These are phyloP conservation scores for Esperia sulphurella DNA, from an alignment of 2,888 invertebrate species.

Conservation along the genomic window DNA sequence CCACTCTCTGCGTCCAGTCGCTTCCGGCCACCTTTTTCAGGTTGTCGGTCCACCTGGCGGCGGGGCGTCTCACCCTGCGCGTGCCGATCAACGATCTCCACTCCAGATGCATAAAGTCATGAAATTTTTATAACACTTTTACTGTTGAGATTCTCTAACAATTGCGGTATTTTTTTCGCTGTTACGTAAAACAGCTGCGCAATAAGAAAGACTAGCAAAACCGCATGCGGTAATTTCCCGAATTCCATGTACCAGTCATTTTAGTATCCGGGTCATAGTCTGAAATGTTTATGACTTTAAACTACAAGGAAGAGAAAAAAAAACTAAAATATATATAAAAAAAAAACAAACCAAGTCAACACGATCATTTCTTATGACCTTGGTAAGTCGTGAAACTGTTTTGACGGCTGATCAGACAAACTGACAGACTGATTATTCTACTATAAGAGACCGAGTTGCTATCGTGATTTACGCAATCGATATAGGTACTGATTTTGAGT, in stretches of 20 bases:
- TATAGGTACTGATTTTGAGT: neutral
- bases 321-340: neutral
- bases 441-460: slow-evolving; percentile 9
- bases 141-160: neutral
- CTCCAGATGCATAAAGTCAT: too few species aligned
- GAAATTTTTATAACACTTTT: too few species aligned
- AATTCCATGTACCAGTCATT: neutral
- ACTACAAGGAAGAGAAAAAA: neutral
- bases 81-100: too few species aligned
- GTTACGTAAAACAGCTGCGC: too few species aligned
- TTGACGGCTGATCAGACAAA: slow-evolving; percentile 37
- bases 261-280: too few species aligned
- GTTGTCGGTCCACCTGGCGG: too few species aligned
- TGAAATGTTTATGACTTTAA: too few species aligned
- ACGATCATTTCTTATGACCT: slow-evolving; percentile 31
- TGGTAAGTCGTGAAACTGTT: slow-evolving; percentile 34
- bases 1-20: too few species aligned
- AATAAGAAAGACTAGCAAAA: too few species aligned
- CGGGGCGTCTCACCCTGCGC: too few species aligned
- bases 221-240: neutral
- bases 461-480: neutral
- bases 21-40: too few species aligned
- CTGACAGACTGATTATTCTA: slow-evolving; percentile 30
- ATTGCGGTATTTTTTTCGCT: neutral
- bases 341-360: slow-evolving; percentile 31